Conservation (phyloP, 2,797 vertebrate species). For the Triplophysa yarkandensis region DNA sequence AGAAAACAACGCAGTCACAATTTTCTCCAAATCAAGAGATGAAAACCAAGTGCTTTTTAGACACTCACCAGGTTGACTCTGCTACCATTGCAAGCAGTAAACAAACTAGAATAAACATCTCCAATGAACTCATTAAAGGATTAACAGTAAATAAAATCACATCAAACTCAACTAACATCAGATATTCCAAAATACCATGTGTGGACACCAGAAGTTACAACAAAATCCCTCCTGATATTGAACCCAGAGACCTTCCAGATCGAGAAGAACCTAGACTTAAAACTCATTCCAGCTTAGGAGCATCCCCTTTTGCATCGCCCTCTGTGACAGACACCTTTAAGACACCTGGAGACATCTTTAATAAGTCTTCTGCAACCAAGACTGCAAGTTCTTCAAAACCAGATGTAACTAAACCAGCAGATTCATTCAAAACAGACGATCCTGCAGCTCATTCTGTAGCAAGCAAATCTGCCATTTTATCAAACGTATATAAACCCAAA, state of each 20-base stretch:
- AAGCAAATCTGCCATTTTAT: background rate
- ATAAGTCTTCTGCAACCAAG: background rate
- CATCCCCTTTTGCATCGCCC: conserved; percentile 5
- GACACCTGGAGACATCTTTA: background rate
- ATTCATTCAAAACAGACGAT: background rate
- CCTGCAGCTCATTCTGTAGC: background rate
- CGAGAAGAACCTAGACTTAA: conserved; percentile 7
- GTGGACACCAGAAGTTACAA: conserved; percentile 33
- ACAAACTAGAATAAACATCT: conserved; percentile 6
- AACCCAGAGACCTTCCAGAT: background rate
- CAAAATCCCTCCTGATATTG: conserved; percentile 41
- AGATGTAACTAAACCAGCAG: background rate
- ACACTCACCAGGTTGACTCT: background rate
- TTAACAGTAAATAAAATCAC: conserved; percentile 44
- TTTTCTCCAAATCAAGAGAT: conserved; percentile 9
- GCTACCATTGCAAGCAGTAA: background rate
- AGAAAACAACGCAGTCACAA: background rate
- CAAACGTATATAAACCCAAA: background rate
- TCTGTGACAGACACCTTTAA: conserved; percentile 16
- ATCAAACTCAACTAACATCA: conserved; percentile 34
- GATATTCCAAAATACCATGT: conserved; percentile 28
- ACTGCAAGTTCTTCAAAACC: background rate
- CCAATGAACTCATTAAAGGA: conserved; percentile 42
- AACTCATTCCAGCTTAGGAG: background rate
- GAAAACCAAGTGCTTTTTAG: conserved; percentile 8